Evolutionary conservation across 1,140 invertebrate species (phyloP), one percentile per base, ranked within the genome.

Genomic region (Archivesica marissinica): DNA sequence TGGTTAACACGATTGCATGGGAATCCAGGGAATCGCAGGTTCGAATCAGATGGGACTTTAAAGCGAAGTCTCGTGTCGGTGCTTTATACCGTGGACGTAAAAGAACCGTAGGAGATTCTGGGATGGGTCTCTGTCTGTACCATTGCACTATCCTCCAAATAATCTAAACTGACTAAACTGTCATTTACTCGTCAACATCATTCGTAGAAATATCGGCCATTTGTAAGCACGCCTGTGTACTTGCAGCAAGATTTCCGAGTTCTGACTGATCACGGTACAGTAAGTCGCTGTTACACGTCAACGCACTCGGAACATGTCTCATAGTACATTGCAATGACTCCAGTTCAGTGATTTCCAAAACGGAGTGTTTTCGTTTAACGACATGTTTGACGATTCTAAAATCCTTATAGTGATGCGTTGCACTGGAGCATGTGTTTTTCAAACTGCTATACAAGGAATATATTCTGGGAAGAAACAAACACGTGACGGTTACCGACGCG

Each of bases 401-500:
- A 28, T 84, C 81, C 38, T 84, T 75, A 41, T 84, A 84, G 30
- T 74, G 17, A 38, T 74, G 56, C 13, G 30, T 4, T 70, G 3
- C 66, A 30, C 28, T 50, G 33, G 68, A 56, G n/a, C 59, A 47
- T 2, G 20, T 47, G 38, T 59, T 68, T 54, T 76, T 59, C 2
- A 75, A 33, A 28, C 72, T 75, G n/a, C 33, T 64, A n/a, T 64
- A 75, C n/a, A 84, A 66, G 1, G 81, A 75, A 74, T 90, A 91
- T 35, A 92, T 82, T 44, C 90, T 89, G 30, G 92, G 89, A 64
- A 89, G 50, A 61, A 89, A 92, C 23, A 92, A 78, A 76, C 89
- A 92, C 25, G 88, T 28, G 15, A 91, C 64, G 11, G 87, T 89
- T 0, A 92, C 87, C 0, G 81, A 88, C 17, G 89, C 86, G 80